Conservation (phyloP, 2,888 invertebrate genomes). For the Raillietiella orientalis region DNA sequence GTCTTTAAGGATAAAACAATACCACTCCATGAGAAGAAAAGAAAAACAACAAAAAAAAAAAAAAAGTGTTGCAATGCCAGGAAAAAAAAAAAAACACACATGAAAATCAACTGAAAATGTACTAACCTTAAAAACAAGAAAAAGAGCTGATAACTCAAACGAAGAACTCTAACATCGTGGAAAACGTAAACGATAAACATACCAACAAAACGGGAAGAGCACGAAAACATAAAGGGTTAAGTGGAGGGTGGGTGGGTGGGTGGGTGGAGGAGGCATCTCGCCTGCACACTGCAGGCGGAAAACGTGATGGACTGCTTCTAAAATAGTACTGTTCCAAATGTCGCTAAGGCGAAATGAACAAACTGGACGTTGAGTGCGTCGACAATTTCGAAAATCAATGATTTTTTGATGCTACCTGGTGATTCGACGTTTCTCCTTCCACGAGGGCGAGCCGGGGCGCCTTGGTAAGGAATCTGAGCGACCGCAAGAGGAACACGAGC, state of each 20-base stretch:
- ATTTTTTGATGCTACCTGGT: slow-evolving; percentile 35
- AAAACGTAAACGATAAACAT: slow-evolving; percentile 17
- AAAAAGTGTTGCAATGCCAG: slow-evolving; percentile 7
- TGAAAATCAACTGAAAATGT: slow-evolving; percentile 14
- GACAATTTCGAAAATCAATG: slow-evolving; percentile 2
- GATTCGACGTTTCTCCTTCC: slow-evolving; percentile 65
- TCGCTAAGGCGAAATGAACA: not conserved
- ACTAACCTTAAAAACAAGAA: slow-evolving; percentile 15
- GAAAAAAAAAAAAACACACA: slow-evolving; percentile 11
- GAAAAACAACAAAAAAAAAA: slow-evolving; percentile 9
- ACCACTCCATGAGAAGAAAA: too few species aligned
- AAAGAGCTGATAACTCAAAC: too few species aligned
- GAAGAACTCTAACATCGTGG: too few species aligned
- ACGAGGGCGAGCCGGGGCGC: slow-evolving; percentile 71
- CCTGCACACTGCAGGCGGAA: too few species aligned
- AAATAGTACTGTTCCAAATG: too few species aligned
- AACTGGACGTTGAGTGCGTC: slow-evolving; percentile 1
- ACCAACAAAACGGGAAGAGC: slow-evolving; percentile 8
- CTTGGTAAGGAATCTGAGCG: slow-evolving; percentile 82
- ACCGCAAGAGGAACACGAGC: not conserved
- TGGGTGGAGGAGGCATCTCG: too few species aligned
- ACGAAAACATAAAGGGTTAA: slow-evolving; percentile 8
- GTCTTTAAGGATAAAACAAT: too few species aligned
- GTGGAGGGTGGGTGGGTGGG: too few species aligned
- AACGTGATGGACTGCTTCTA: too few species aligned